Conservation (phyloP, 2,888 invertebrate genomes). For the Gnatocerus cornutus region DNA sequence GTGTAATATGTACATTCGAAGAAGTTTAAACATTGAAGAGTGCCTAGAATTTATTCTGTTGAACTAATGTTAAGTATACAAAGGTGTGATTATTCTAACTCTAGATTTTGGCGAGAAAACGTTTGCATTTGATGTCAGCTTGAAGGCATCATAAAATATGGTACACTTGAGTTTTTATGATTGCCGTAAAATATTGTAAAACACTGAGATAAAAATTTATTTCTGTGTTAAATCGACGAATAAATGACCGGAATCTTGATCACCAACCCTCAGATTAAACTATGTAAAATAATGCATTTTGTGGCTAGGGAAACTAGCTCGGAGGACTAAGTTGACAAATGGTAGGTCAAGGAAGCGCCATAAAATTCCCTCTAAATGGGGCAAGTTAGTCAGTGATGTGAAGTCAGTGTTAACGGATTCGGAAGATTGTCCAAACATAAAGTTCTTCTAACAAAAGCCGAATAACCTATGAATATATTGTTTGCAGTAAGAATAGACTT, state of each 20-base stretch:
- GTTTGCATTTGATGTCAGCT: conserved; percentile 19
- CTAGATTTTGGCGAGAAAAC: conserved; percentile 7
- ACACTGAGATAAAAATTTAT: conserved; percentile 39
- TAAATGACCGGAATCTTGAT: conserved; percentile 16
- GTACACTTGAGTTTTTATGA: conserved; percentile 24
- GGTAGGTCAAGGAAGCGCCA: conserved; percentile 43
- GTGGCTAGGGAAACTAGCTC: conserved; percentile 8
- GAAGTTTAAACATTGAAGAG: background rate
- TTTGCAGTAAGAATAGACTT: conserved; percentile 54
- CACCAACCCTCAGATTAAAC: conserved; percentile 20
- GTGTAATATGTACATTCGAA: background rate
- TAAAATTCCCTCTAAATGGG: conserved; percentile 45
- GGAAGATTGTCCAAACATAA: conserved; percentile 49
- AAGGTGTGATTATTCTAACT: background rate
- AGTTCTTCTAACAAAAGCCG: conserved; percentile 51
- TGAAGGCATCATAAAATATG: conserved; percentile 23
- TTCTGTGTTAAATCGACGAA: conserved; percentile 24
- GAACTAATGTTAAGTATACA: background rate
- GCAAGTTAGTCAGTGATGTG: conserved; percentile 40
- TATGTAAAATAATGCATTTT: conserved; percentile 38
- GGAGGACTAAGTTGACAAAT: conserved; percentile 43
- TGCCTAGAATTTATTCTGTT: background rate
- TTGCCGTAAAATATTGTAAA: conserved; percentile 36
- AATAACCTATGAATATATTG: conserved; percentile 56
- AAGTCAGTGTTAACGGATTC: conserved; percentile 46